phyloP scores from a whole-genome alignment of 2,113 vertebrate species.

The Gallinago jamesoni region DNA sequence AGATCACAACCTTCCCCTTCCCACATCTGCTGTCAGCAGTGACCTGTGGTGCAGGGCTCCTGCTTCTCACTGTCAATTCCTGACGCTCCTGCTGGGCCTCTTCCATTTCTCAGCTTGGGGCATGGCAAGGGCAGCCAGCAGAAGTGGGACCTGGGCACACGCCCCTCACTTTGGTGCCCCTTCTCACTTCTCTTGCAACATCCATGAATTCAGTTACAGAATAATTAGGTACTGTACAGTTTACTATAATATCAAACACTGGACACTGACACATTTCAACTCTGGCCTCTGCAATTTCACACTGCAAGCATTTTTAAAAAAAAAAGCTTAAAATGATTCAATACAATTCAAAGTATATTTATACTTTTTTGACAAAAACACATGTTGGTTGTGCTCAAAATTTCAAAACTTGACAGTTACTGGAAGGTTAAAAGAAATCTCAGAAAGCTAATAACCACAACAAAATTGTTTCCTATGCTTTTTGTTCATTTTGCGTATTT shows the following conservation, averaged over 20 bases:
- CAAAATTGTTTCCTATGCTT: background rate
- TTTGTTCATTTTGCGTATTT: background rate
- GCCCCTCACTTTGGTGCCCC: background rate
- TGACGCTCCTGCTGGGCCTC: background rate
- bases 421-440: background rate
- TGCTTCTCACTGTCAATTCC: background rate
- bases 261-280: background rate
- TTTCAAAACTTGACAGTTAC: background rate
- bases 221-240: background rate
- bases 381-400: background rate
- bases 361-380: background rate
- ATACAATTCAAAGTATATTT: background rate
- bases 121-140: background rate
- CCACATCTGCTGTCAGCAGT: background rate
- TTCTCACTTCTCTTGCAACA: background rate
- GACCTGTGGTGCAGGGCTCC: fast-evolving
- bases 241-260: background rate
- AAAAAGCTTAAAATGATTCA: background rate
- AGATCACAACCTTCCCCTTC: background rate
- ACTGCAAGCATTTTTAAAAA: background rate
- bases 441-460: background rate
- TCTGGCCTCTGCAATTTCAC: background rate
- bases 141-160: background rate
- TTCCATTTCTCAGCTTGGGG: background rate
- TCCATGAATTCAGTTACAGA: background rate